Percentiles rank a stretch among this genome's conserved stretches.
Conservation (phyloP, 2,888 invertebrate species). For the Rhaphigaster nebulosa region DNA sequence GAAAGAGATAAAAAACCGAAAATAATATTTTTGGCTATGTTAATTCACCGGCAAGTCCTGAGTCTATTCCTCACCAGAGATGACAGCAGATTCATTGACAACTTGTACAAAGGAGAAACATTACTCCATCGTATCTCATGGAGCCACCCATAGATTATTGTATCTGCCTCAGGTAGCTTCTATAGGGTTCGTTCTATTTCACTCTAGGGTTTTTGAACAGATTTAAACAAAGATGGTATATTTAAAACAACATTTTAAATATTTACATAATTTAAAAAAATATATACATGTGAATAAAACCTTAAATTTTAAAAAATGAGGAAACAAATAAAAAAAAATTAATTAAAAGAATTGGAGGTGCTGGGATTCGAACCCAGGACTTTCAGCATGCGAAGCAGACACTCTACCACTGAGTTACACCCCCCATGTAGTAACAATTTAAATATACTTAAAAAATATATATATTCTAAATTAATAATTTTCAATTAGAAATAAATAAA, state of each 20-base stretch:
- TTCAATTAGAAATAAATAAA: too few species aligned
- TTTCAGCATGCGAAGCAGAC: neutral
- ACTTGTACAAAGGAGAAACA: neutral
- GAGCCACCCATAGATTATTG: neutral
- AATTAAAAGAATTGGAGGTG: neutral
- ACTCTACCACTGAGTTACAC: neutral
- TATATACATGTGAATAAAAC: too few species aligned
- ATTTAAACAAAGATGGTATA: too few species aligned
- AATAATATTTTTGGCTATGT: conserved; percentile 22
- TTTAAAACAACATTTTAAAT: too few species aligned
- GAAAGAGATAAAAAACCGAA: neutral
- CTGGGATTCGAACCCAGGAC: neutral
- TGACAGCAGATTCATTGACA: neutral
- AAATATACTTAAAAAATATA: too few species aligned
- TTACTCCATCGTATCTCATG: neutral
- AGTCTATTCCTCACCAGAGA: neutral
- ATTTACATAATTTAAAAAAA: too few species aligned
- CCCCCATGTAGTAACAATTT: neutral
- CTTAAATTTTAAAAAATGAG: too few species aligned
- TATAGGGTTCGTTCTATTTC: neutral
- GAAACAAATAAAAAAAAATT: neutral
- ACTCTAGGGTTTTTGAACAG: too few species aligned
- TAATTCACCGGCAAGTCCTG: neutral
- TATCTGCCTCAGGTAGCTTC: neutral
- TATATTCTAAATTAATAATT: too few species aligned